Conservation (phyloP, 37 sponge, comb jelly and placozoan species). For the Crambe crambe region DNA sequence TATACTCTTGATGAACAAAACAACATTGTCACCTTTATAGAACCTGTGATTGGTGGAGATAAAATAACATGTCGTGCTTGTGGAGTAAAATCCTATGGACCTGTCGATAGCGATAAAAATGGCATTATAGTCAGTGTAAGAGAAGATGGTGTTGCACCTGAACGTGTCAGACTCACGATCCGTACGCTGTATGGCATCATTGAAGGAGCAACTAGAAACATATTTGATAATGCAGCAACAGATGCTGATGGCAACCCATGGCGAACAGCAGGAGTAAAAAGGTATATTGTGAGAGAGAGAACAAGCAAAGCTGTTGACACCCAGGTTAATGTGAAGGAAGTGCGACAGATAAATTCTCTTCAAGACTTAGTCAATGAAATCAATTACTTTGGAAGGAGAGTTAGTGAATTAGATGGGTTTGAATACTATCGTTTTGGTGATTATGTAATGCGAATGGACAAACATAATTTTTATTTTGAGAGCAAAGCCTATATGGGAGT, state of each 20-base stretch:
- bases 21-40: background rate
- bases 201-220: background rate
- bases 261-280: background rate
- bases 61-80: background rate
- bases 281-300: background rate
- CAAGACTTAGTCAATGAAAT: conserved; percentile 9
- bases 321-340: background rate
- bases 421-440: background rate
- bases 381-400: background rate
- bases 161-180: background rate
- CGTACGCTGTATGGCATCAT: conserved; percentile 1
- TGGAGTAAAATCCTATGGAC: background rate
- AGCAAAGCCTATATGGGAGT: background rate
- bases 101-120: background rate
- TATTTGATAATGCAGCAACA: background rate
- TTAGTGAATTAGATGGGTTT: background rate
- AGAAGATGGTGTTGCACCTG: background rate
- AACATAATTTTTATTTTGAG: background rate
- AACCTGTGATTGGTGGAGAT: background rate
- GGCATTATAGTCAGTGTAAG: background rate
- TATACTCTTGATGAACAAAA: background rate
- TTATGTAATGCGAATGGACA: background rate
- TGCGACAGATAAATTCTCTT: background rate
- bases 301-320: too few relatives aligned
- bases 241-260: background rate